These are phyloP conservation scores for Poeciliopsis presidionis DNA, from an alignment of 2,797 vertebrate genomes.

Conservation along the genomic window DNA sequence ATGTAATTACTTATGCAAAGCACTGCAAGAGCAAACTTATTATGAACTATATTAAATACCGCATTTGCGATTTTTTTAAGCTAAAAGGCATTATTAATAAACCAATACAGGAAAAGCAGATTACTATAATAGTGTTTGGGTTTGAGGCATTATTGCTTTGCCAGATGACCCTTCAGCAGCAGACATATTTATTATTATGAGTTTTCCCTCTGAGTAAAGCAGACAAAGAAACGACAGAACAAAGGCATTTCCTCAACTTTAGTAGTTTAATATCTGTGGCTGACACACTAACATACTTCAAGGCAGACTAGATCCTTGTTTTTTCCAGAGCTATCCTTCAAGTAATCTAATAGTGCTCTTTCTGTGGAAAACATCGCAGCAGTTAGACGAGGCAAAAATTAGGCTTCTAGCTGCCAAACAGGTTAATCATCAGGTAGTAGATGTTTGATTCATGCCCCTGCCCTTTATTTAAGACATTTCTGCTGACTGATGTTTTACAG, in stretches of 20 bases:
- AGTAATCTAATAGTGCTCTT: constrained; percentile 4
- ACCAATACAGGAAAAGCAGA: constrained; percentile 19
- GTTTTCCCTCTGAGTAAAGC: constrained; percentile 30
- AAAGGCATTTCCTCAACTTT: constrained; percentile 51
- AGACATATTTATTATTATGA: constrained; percentile 48
- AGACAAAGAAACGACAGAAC: constrained; percentile 25
- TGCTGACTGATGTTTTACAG: constrained; percentile 75
- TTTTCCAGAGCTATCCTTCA: neutral
- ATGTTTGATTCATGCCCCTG: constrained; percentile 72
- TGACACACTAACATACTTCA: constrained; percentile 39
- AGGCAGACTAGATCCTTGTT: neutral
- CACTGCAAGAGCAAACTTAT: neutral
- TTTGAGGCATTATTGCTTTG: constrained; percentile 45
- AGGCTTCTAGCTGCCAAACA: constrained; percentile 52
- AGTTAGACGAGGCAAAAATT: constrained; percentile 30
- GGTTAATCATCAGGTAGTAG: constrained; percentile 74
- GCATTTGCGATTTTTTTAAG: neutral
- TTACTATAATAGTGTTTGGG: constrained; percentile 25
- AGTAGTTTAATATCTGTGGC: constrained; percentile 5
- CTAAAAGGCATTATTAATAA: constrained; percentile 15
- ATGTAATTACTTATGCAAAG: neutral
- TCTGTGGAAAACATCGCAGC: constrained; percentile 35
- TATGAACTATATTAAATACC: neutral
- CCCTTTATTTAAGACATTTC: constrained; percentile 73
- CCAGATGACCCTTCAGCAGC: constrained; percentile 46